Conservation (phyloP, 1,140 invertebrate genomes). For the Cyphomyrmex costatus region DNA sequence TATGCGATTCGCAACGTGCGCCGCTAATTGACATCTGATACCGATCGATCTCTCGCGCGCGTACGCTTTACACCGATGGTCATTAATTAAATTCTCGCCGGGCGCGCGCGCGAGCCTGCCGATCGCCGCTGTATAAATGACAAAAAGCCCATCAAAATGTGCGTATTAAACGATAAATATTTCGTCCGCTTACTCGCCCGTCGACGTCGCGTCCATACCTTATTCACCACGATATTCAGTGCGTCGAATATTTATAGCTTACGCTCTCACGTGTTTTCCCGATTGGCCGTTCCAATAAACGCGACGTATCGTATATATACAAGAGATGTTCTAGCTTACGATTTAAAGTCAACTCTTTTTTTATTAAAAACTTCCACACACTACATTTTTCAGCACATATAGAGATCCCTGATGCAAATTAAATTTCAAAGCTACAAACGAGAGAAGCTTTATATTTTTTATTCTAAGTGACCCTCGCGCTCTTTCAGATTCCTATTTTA, state of each 20-base stretch:
- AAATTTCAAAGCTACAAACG: not conserved
- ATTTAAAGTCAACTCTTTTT: not conserved
- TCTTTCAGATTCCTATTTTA: not conserved
- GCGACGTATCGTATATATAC: not conserved
- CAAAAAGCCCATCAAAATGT: constrained; percentile 62
- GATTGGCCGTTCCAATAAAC: not conserved
- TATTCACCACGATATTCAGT: constrained; percentile 33
- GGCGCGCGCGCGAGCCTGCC: constrained; percentile 12
- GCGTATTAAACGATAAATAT: constrained; percentile 60
- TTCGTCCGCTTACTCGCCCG: constrained; percentile 20
- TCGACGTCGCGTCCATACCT: constrained; percentile 35
- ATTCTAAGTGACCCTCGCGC: not conserved
- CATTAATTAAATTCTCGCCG: constrained; percentile 60
- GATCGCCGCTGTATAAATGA: constrained; percentile 55
- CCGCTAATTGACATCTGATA: constrained; percentile 64
- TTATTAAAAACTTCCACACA: not conserved
- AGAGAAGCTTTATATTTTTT: not conserved
- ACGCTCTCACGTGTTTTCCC: constrained; percentile 1
- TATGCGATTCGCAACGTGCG: constrained; percentile 56
- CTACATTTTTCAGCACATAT: not conserved
- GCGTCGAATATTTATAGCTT: constrained; percentile 38
- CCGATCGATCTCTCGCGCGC: constrained; percentile 40
- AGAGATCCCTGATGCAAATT: not conserved
- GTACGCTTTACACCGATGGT: constrained; percentile 52
- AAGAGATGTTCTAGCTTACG: not conserved